These are phyloP conservation scores for Drosophila lacteicornis DNA, from an alignment of 1,140 invertebrate genomes.

Conservation along the genomic window DNA sequence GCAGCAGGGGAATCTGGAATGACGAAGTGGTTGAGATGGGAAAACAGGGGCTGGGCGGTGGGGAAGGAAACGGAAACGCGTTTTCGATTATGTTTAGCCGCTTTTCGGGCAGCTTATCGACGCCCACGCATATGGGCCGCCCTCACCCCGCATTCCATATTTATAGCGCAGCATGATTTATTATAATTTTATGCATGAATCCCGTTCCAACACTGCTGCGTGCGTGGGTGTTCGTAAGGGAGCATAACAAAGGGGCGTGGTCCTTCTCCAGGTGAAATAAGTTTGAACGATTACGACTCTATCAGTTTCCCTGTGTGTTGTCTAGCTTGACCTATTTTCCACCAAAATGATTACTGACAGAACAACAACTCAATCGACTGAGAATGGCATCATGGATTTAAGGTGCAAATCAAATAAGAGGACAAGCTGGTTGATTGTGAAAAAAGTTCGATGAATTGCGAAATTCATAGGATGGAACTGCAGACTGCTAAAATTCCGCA, in stretches of 20 bases:
- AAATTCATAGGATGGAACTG: no score
- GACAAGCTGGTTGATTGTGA: not conserved
- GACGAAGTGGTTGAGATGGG: not conserved
- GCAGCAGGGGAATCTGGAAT: constrained; percentile 6
- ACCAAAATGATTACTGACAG: not conserved
- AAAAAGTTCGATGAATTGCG: no score
- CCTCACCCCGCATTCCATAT: constrained; percentile 62
- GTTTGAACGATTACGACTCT: constrained; percentile 39
- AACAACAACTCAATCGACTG: constrained; percentile 17
- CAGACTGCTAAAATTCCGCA: no score
- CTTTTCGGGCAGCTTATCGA: constrained; percentile 77
- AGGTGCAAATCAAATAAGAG: not conserved
- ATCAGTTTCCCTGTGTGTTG: constrained; percentile 11
- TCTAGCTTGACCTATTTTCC: constrained; percentile 27
- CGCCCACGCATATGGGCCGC: constrained; percentile 59
- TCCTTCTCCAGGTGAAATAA: constrained; percentile 63
- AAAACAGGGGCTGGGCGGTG: not conserved
- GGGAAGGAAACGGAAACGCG: constrained; percentile 56
- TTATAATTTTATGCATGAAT: constrained; percentile 83
- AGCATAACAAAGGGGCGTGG: constrained; percentile 58
- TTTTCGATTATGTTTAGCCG: constrained; percentile 82
- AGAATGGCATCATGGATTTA: not conserved
- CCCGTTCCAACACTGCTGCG: constrained; percentile 19
- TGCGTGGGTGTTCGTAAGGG: constrained; percentile 7
- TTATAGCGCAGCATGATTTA: constrained; percentile 79